phyloP scores from a whole-genome alignment of 2,888 invertebrate species.

The Drosophila cyrtoloma region DNA sequence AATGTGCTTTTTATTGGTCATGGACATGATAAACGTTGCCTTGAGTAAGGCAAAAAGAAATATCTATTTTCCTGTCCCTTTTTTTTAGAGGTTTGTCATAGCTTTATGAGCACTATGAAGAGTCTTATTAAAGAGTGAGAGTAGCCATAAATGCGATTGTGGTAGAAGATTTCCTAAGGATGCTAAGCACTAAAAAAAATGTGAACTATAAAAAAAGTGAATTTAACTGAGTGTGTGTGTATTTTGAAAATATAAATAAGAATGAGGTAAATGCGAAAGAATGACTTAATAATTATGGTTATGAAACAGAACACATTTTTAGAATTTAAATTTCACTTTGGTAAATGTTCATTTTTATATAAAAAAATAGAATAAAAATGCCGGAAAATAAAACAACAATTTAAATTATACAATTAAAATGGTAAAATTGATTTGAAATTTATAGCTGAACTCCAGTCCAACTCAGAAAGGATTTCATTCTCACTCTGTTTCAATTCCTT shows the following conservation, averaged over 20 bases:
- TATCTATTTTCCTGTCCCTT: constrained; percentile 1
- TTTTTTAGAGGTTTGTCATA: constrained; percentile 17
- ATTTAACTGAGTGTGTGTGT: neutral
- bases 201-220: neutral
- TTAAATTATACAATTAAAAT: neutral
- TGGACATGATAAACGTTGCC: constrained; percentile 55
- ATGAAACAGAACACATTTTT: neutral
- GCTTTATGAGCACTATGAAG: constrained; percentile 17
- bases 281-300: neutral
- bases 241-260: neutral
- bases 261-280: neutral
- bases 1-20: constrained; percentile 75
- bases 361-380: neutral
- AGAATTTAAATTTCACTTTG: neutral
- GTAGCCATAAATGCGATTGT: neutral
- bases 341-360: neutral
- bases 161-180: neutral
- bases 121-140: constrained; percentile 13
- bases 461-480: neutral
- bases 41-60: constrained; percentile 38
- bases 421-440: neutral
- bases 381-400: neutral
- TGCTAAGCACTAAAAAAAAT: neutral
- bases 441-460: neutral
- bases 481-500: neutral